A percentile compares a stretch with the other conserved stretches of the same genome.
These are phyloP conservation scores for Melanotaenia parkinsoni DNA, from an alignment of 2,797 vertebrate genomes.

Conservation along the genomic window DNA sequence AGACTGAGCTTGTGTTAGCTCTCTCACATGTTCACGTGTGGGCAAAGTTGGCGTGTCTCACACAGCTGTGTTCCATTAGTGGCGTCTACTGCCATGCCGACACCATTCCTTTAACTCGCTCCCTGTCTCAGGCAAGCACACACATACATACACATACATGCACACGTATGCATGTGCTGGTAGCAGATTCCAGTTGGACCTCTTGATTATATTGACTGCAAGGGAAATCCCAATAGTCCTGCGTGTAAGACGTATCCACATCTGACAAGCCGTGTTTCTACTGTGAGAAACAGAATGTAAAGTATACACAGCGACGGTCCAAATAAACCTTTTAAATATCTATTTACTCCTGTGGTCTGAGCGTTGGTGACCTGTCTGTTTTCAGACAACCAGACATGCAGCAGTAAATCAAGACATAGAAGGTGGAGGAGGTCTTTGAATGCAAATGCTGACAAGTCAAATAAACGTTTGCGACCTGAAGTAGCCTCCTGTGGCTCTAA, in stretches of 20 bases:
- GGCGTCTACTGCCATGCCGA: slow-evolving; percentile 71
- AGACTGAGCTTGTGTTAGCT: slow-evolving; percentile 40
- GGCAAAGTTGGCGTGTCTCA: slow-evolving; percentile 69
- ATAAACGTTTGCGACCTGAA: slow-evolving; percentile 43
- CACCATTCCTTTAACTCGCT: slow-evolving; percentile 47
- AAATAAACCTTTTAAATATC: slow-evolving; percentile 26
- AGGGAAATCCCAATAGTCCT: slow-evolving; percentile 46
- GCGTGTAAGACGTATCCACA: slow-evolving; percentile 18
- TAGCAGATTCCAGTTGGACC: slow-evolving; percentile 47
- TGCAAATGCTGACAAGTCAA: slow-evolving; percentile 52
- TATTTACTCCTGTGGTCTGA: not conserved
- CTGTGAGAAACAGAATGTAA: slow-evolving; percentile 31
- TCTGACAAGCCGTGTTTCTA: slow-evolving; percentile 40
- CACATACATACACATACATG: slow-evolving; percentile 20
- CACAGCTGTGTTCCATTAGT: slow-evolving; percentile 82
- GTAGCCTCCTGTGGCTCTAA: slow-evolving; percentile 45
- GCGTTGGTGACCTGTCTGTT: slow-evolving; percentile 14
- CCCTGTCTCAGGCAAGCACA: slow-evolving; percentile 13
- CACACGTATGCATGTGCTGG: slow-evolving; percentile 3
- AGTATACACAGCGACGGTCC: not conserved
- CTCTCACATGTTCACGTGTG: slow-evolving; percentile 68
- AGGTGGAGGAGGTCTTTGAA: slow-evolving; percentile 36
- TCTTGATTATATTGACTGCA: slow-evolving; percentile 49
- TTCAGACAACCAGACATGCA: not conserved
- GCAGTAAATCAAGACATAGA: slow-evolving; percentile 9